Evolutionary conservation across 2,888 invertebrate genomes (phyloP), one percentile per base, ranked within the genome.

Genomic region (Lycaena phlaeas): DNA sequence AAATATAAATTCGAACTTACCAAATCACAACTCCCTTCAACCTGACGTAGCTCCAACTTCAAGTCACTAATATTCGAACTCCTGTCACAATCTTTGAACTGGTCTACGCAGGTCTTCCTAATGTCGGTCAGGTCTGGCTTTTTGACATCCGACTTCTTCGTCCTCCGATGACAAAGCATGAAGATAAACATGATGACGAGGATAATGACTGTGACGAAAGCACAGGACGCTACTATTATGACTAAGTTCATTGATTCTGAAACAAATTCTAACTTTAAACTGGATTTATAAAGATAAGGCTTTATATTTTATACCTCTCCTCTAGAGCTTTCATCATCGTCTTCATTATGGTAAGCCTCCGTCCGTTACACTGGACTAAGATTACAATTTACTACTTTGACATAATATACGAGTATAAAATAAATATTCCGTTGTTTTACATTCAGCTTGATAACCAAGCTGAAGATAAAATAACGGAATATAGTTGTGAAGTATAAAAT

Each of bases 21-120:
- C 81, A 87, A 87, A 64, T 92, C 92, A 69, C 92, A 92, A 54
- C 90, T 89, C 25, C 92, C 92, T 45, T 92, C 92, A 37, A 92
- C 90, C 28, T 95, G 95, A 39, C 95, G 86, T 46, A 96, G 87
- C 68, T 96, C 96, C 53, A 95, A 86, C 72, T 96, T 96, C 61
- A 96, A 85, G 72, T 96, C 96, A 52, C 96, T 96, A 54, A 95
- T 94, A 64, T 95, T 95, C 27, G 96, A 96, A 59, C 92, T 94
- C 45, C 94, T 86, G 68, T 96, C 96, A 38, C 93, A 93, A 62
- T 92, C 92, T 52, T 90, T 90, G 50, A 86, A 89, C 36, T 64
- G 65, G 26, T 77, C 73, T 0, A 62, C 63, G 26, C 69, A 69
- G 0, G 57, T 64, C 50, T 79, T 81, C 5, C 70, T 66, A 40